These are phyloP conservation scores for Petrolisthes cinctipes DNA, from an alignment of 2,888 invertebrate species.

Conservation along the genomic window DNA sequence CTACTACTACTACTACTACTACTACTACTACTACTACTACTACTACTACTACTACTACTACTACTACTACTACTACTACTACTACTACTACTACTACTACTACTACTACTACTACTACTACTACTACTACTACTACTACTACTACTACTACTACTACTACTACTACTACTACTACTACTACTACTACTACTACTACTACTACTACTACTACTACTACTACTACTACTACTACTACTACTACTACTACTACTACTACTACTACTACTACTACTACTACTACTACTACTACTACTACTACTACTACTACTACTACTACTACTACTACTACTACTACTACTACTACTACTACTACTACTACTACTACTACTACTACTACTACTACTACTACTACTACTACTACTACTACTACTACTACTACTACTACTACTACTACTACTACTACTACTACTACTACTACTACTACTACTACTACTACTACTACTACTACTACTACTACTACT, in stretches of 20 bases:
- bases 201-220: conserved; percentile 35
- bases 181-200: conserved; percentile 31
- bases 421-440: conserved; percentile 24
- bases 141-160: conserved; percentile 26
- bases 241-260: conserved; percentile 33
- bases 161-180: conserved; percentile 26
- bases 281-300: conserved; percentile 26
- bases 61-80: conserved; percentile 21
- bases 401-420: conserved; percentile 26
- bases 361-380: conserved; percentile 26
- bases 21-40: conserved; percentile 9
- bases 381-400: conserved; percentile 26
- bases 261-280: conserved; percentile 33
- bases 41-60: conserved; percentile 3
- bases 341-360: conserved; percentile 26
- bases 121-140: conserved; percentile 26
- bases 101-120: conserved; percentile 26
- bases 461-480: conserved; percentile 20
- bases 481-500: conserved; percentile 22
- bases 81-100: conserved; percentile 26
- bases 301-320: conserved; percentile 26
- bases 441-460: background rate
- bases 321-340: conserved; percentile 26
- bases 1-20: background rate
- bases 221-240: conserved; percentile 37